A percentile compares a stretch with the other conserved stretches of the same genome.
phyloP scores from a whole-genome alignment of 2,888 invertebrate species.

The Heliconius sara region DNA sequence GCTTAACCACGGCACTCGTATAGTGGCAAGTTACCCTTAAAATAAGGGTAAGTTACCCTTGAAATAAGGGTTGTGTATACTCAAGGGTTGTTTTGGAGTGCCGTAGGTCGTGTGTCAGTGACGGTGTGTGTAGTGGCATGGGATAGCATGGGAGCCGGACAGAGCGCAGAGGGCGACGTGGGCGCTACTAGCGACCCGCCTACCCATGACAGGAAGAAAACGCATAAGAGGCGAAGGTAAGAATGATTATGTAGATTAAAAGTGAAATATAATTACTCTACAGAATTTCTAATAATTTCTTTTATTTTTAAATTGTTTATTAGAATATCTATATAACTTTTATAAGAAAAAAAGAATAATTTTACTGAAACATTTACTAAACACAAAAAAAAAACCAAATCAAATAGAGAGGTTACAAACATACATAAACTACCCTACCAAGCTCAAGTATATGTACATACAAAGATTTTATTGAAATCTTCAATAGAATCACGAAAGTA shows the following conservation, averaged over 20 bases:
- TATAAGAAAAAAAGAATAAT: background rate
- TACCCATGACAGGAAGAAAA: conserved; percentile 72
- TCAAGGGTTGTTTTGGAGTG: conserved; percentile 57
- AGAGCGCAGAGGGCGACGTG: conserved; percentile 80
- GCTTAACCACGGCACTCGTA: conserved; percentile 50
- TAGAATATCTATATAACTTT: background rate
- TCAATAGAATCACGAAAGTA: conserved; percentile 17
- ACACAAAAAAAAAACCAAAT: background rate
- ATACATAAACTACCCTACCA: background rate
- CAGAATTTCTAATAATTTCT: background rate
- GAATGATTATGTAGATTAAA: background rate
- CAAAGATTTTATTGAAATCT: conserved; percentile 11
- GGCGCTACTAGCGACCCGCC: conserved; percentile 82
- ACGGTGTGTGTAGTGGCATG: conserved; percentile 78
- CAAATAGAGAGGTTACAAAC: background rate
- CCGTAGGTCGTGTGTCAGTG: conserved; percentile 72
- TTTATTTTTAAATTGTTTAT: background rate
- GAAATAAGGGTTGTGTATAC: conserved; percentile 32
- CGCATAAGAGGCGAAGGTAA: conserved; percentile 76
- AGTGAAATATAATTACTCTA: background rate
- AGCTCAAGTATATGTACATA: conserved; percentile 14
- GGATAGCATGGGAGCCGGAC: conserved; percentile 81
- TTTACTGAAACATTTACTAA: background rate
- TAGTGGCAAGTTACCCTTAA: conserved; percentile 17
- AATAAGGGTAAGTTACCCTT: conserved; percentile 25